These are phyloP conservation scores for Lepidurus packardi DNA, from an alignment of 1,140 invertebrate genomes.

Conservation along the genomic window DNA sequence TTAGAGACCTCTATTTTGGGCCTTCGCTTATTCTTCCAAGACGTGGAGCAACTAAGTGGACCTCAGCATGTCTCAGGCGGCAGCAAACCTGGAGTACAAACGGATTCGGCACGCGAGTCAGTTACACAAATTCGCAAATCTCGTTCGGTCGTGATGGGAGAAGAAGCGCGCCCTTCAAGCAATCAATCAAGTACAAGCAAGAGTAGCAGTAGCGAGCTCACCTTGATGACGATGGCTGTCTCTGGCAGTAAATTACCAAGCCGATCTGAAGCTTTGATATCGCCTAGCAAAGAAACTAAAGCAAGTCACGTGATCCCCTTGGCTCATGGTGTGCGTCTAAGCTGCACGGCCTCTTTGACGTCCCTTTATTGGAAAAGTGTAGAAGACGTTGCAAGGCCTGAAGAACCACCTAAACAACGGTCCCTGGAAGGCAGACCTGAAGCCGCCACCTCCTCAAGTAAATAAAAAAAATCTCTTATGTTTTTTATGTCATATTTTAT, in stretches of 20 bases:
- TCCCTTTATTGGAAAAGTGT: slow-evolving; percentile 22
- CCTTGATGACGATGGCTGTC: background rate
- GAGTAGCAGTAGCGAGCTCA: background rate
- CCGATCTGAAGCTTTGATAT: slow-evolving; percentile 14
- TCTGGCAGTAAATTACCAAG: background rate
- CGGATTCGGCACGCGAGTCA: background rate
- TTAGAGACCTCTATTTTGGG: slow-evolving; percentile 26
- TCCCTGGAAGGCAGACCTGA: slow-evolving; percentile 5
- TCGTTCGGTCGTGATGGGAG: background rate
- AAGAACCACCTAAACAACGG: background rate
- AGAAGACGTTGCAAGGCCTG: background rate
- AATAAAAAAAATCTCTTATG: too few species aligned
- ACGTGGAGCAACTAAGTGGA: slow-evolving; percentile 24
- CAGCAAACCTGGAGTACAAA: background rate
- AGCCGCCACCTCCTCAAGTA: background rate
- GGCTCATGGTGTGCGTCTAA: background rate
- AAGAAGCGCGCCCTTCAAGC: background rate
- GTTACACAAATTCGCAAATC: slow-evolving; percentile 2
- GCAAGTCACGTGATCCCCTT: background rate
- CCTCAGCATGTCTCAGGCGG: background rate
- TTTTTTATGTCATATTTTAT: too few species aligned
- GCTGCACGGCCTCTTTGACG: slow-evolving; percentile 11
- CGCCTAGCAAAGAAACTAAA: slow-evolving; percentile 19
- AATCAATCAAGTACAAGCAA: background rate
- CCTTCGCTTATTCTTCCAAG: slow-evolving; percentile 24